Base-by-base conservation (phyloP, 2,888 invertebrate genomes). In the Eupithecia insigniata region DNA sequence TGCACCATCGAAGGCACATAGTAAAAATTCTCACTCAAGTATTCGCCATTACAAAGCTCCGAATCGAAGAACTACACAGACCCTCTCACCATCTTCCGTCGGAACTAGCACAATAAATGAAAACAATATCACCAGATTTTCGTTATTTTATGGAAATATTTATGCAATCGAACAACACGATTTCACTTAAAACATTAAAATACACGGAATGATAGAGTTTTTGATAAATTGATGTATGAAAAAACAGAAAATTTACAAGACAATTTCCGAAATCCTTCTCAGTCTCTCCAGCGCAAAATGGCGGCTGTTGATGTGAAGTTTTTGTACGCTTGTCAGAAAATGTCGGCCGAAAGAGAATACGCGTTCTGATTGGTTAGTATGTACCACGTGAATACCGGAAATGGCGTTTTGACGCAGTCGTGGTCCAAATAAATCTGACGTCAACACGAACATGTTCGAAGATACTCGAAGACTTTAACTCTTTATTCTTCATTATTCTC, bases 231-330 rank as follows among this genome's bases (percentile, higher is more conserved):
- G 94, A 93, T 94, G 93, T 93, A 93, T 91, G 93, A 94, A 94
- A 94, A 93, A 93, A 94, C 93, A 95, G 95, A 94, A 95, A 95
- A 95, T 95, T 96, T 95, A 95, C 94, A 95, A 95, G 95, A 95
- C 95, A 95, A 96, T 95, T 95, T 95, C 95, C 95, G 95, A 96
- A 96, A 95, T 96, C 96, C 96, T 95, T 95, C 96, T 95, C 95
- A 96, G 96, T 96, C 96, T 95, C 95, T 95, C 95, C 96, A 96
- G 96, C 96, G 96, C 97, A 98, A 98, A 96, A 98, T 98, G 98
- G 98, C 97, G 97, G 97, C 97, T 97, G 97, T 97, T 97, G 97
- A 97, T 97, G 97, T 97, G 96, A 97, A 97, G 96, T 97, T 97
- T 97, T 97, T 97, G 96, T 97, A 97, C 97, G 97, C 97, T 97